A percentile compares a stretch with the other conserved stretches of the same genome.
Evolutionary conservation across 1,140 invertebrate genomes (phyloP).

Genomic region (Dryas iulia): DNA sequence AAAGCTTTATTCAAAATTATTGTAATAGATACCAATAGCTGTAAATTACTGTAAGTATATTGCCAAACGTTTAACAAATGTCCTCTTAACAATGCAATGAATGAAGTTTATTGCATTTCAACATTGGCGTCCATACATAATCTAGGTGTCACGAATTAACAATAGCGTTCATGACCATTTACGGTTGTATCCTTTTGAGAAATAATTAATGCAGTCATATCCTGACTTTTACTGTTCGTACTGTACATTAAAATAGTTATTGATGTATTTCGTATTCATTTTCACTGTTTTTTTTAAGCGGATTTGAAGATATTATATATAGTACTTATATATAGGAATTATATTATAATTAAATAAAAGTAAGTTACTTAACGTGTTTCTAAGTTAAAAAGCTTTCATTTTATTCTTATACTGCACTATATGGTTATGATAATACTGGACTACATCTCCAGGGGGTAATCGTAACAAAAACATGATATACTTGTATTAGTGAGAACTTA

Average conservation of each 20-base stretch:
- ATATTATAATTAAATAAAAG: too few relatives aligned
- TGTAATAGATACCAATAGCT: background rate
- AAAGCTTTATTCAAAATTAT: background rate
- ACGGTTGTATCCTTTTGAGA: conserved; percentile 27
- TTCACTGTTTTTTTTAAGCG: too few relatives aligned
- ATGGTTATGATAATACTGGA: too few relatives aligned
- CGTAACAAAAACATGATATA: too few relatives aligned
- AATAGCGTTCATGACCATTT: conserved; percentile 34
- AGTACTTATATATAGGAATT: too few relatives aligned
- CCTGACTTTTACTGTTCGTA: conserved; percentile 17
- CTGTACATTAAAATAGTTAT: background rate
- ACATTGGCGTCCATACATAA: conserved; percentile 33
- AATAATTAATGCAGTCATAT: conserved; percentile 20
- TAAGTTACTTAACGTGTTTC: too few relatives aligned
- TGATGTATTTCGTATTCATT: background rate
- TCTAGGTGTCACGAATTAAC: conserved; percentile 48
- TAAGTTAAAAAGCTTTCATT: too few relatives aligned
- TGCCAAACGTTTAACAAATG: conserved; percentile 24
- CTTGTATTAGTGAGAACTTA: too few relatives aligned
- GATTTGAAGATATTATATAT: too few relatives aligned
- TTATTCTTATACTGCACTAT: too few relatives aligned
- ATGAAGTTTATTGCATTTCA: conserved; percentile 39
- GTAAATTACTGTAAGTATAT: conserved; percentile 10
- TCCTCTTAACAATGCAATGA: conserved; percentile 23
- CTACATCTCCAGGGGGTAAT: too few relatives aligned